Evolutionary conservation across 2,797 vertebrate genomes (phyloP).

Genomic region (Myotis pilosus): DNA sequence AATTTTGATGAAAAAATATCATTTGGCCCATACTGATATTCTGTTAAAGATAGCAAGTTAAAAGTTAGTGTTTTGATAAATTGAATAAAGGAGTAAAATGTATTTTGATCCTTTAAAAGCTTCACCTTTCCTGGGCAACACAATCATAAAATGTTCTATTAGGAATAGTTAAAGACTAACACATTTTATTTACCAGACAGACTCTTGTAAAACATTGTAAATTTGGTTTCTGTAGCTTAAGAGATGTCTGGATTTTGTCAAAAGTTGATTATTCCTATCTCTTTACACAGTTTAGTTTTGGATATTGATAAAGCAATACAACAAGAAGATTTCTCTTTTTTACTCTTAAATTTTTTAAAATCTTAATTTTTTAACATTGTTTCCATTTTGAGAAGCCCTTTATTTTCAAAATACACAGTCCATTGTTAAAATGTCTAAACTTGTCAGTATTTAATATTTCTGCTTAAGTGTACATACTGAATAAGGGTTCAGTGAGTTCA

Average conservation of each 20-base stretch:
- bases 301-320: slow-evolving; percentile 3
- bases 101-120: slow-evolving; percentile 75
- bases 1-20: slow-evolving; percentile 32
- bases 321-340: slow-evolving; percentile 31
- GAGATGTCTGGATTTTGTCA: slow-evolving; percentile 44
- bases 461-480: slow-evolving; percentile 14
- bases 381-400: slow-evolving; percentile 51
- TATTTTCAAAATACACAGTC: slow-evolving; percentile 33
- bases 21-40: slow-evolving; percentile 62
- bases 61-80: slow-evolving; percentile 53
- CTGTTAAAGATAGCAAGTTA: slow-evolving; percentile 61
- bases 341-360: background rate
- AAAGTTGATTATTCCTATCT: slow-evolving; percentile 27
- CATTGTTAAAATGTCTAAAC: slow-evolving; percentile 68
- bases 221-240: slow-evolving; percentile 38
- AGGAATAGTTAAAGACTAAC: slow-evolving; percentile 30
- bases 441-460: slow-evolving; percentile 56
- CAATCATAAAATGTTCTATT: slow-evolving; percentile 1
- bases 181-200: slow-evolving; percentile 17
- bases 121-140: slow-evolving; percentile 51
- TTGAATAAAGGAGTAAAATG: slow-evolving; percentile 67
- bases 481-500: slow-evolving; percentile 42
- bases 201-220: slow-evolving; percentile 33
- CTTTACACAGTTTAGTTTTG: background rate
- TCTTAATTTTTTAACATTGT: slow-evolving; percentile 49